phyloP scores from a whole-genome alignment of 2,113 vertebrate species.

The human region DNA sequence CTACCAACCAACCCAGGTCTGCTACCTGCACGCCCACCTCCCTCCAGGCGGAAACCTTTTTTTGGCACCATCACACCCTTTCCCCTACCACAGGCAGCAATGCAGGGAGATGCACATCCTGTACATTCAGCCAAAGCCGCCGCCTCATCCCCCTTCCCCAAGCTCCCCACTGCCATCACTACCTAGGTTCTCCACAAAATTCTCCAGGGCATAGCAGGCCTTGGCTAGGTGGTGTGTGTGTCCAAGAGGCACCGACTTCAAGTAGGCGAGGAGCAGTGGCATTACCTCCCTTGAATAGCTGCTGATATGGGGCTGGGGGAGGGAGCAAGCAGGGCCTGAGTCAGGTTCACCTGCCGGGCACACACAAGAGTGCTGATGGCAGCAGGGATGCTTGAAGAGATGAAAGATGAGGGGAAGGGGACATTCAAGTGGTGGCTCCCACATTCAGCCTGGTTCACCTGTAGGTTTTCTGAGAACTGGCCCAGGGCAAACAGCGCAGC shows the following conservation, averaged over 20 bases:
- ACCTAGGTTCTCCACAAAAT: conserved; percentile 94
- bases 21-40: not conserved
- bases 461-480: conserved; percentile 93
- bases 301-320: conserved; percentile 89
- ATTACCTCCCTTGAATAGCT: conserved; percentile 89
- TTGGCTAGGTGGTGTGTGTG: conserved; percentile 89
- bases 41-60: not conserved
- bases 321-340: not conserved
- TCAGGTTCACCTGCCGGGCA: not conserved
- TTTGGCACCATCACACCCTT: too few relatives aligned
- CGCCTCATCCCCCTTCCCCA: not conserved
- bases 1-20: not conserved
- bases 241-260: conserved; percentile 86
- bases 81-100: not conserved
- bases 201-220: conserved; percentile 94
- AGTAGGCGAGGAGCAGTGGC: conserved; percentile 90
- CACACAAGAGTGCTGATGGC: not conserved
- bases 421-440: not conserved
- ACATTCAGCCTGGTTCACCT: conserved; percentile 81
- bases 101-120: not conserved
- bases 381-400: not conserved
- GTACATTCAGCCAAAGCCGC: not conserved
- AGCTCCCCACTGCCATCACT: not conserved
- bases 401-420: not conserved
- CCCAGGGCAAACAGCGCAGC: conserved; percentile 91